Conservation (phyloP, 2,113 vertebrate genomes). For the Passer montanus region DNA sequence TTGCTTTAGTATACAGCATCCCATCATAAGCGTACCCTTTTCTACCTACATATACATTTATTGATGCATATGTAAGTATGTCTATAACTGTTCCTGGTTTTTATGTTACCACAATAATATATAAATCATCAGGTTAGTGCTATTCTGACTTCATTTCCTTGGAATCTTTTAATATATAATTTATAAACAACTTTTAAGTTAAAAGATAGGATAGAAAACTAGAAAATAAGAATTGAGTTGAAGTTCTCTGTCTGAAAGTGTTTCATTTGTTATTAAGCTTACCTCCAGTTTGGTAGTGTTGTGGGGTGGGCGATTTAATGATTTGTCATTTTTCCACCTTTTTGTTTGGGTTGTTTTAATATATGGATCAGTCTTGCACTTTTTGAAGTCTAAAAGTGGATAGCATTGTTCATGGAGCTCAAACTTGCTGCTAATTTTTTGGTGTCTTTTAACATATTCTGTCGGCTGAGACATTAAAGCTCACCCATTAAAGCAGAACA, state of each 20-base stretch:
- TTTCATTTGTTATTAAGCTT: neutral
- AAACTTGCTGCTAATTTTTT: neutral
- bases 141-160: neutral
- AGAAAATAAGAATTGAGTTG: neutral
- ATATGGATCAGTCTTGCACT: neutral
- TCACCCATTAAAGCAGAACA: neutral
- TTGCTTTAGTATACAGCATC: neutral
- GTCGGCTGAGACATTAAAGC: neutral
- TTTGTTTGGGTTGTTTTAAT: neutral
- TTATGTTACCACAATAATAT: neutral
- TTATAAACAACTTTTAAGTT: neutral
- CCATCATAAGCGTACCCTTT: neutral
- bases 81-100: neutral
- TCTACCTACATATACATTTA: neutral
- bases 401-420: neutral
- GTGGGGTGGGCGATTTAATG: rapidly evolving
- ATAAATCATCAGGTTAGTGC: neutral
- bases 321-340: neutral
- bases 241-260: neutral
- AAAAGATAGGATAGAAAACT: neutral
- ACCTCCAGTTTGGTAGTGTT: neutral
- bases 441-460: neutral
- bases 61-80: neutral
- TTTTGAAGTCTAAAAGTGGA: neutral
- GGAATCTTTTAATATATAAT: neutral